Conservation (phyloP, 1,140 invertebrate species). For the Pogonomyrmex barbatus region DNA sequence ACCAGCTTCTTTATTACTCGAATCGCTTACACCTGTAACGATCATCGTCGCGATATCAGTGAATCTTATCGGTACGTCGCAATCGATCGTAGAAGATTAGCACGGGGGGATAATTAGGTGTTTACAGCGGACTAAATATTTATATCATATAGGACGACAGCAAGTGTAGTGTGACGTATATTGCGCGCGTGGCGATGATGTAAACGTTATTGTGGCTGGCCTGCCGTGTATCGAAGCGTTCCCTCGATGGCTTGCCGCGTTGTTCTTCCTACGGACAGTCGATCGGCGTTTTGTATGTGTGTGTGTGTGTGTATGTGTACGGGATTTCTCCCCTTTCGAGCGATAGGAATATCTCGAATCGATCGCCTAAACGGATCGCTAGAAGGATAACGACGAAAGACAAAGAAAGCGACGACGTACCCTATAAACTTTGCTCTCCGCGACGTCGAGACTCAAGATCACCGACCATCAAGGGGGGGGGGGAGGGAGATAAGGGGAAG, state of each 20-base stretch:
- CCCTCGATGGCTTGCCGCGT: slow-evolving; percentile 60
- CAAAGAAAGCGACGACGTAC: slow-evolving; percentile 52
- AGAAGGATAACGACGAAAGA: slow-evolving; percentile 55
- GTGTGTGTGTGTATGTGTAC: background rate
- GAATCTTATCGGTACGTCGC: slow-evolving; percentile 72
- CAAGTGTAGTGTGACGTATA: slow-evolving; percentile 60
- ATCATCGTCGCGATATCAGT: slow-evolving; percentile 74
- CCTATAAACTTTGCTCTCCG: slow-evolving; percentile 70
- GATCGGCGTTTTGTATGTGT: slow-evolving; percentile 49
- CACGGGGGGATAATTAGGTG: slow-evolving; percentile 73
- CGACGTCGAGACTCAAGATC: slow-evolving; percentile 75
- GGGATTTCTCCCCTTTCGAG: slow-evolving; percentile 6
- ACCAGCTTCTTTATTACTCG: slow-evolving; percentile 76
- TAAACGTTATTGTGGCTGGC: slow-evolving; percentile 37
- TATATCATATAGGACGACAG: slow-evolving; percentile 75
- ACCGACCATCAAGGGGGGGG: slow-evolving; percentile 58
- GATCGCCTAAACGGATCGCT: slow-evolving; percentile 37
- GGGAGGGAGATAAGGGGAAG: background rate
- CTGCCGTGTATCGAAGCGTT: slow-evolving; percentile 56
- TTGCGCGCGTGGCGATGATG: slow-evolving; percentile 63
- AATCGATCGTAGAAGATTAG: slow-evolving; percentile 74
- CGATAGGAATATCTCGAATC: slow-evolving; percentile 15
- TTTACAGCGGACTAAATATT: slow-evolving; percentile 76
- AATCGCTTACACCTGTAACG: slow-evolving; percentile 75
- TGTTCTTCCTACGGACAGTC: slow-evolving; percentile 73